A percentile compares a stretch with the other conserved stretches of the same genome.
These are phyloP conservation scores for Drosophila mimetica DNA, from an alignment of 2,888 invertebrate genomes.

Conservation along the genomic window DNA sequence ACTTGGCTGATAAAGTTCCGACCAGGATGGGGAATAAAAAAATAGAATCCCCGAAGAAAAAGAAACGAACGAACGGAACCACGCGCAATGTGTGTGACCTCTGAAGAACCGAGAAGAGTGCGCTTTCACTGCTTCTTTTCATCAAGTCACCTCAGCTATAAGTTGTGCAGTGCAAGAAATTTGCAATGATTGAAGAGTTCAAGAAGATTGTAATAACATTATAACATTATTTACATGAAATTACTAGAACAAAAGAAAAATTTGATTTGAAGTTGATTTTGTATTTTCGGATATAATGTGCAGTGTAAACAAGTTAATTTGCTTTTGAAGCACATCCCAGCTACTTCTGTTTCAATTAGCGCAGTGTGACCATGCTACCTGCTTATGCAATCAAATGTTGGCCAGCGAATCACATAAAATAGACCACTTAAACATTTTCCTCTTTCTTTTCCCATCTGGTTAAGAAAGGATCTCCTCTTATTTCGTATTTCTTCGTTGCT, in stretches of 20 bases:
- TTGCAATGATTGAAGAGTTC: fast-evolving
- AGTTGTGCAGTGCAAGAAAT: background rate
- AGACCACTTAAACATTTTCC: background rate
- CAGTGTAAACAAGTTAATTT: background rate
- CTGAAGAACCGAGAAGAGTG: slow-evolving; percentile 12
- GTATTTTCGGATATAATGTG: no score
- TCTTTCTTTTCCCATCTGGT: background rate
- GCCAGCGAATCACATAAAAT: background rate
- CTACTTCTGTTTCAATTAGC: background rate
- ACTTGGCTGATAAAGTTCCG: slow-evolving; percentile 78
- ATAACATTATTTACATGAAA: no score
- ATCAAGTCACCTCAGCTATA: slow-evolving; percentile 19
- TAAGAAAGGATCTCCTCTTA: background rate
- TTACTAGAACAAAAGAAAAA: no score
- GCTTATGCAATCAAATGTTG: background rate
- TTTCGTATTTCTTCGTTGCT: slow-evolving; percentile 3
- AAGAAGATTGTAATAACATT: no score
- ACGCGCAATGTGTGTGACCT: slow-evolving; percentile 36
- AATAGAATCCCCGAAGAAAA: slow-evolving; percentile 18
- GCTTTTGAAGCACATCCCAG: background rate
- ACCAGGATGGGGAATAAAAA: slow-evolving; percentile 7
- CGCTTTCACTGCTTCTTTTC: slow-evolving; percentile 10
- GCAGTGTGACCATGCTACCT: background rate
- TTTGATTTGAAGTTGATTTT: no score
- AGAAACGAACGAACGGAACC: slow-evolving; percentile 2